Percentiles rank a stretch among this genome's conserved stretches.
Evolutionary conservation across 2,797 vertebrate species (phyloP).

Genomic region (Chloroceryle amazona): DNA sequence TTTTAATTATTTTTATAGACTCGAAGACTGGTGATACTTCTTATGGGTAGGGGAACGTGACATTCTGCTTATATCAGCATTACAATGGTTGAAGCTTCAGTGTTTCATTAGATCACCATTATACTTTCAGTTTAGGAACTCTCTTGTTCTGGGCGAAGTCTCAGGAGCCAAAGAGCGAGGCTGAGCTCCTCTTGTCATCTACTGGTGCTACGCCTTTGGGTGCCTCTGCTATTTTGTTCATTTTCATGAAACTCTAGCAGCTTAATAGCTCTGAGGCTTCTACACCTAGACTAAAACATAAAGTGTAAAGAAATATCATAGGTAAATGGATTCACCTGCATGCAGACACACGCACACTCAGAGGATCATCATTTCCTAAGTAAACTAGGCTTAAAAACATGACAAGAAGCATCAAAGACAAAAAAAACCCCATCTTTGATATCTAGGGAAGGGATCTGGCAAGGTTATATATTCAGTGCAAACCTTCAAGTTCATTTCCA

Average conservation of each 20-base stretch:
- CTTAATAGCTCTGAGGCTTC: background rate
- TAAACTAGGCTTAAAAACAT: background rate
- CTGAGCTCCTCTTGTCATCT: background rate
- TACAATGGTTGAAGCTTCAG: background rate
- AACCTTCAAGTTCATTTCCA: background rate
- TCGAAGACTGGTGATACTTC: background rate
- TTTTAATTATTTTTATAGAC: background rate
- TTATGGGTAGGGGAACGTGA: background rate
- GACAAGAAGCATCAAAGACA: background rate
- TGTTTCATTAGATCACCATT: background rate
- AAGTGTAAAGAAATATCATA: background rate
- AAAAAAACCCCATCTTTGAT: background rate
- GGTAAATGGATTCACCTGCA: background rate
- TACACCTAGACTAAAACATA: background rate
- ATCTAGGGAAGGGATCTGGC: background rate
- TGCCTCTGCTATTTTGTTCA: background rate
- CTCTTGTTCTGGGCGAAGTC: background rate
- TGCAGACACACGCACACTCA: background rate
- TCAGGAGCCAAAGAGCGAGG: background rate
- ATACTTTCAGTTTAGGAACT: background rate
- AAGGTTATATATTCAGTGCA: background rate
- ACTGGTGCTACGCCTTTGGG: background rate
- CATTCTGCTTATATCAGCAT: background rate
- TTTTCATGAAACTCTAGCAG: background rate
- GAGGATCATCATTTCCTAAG: background rate